phyloP scores from a whole-genome alignment of 2,888 invertebrate genomes.

The Eilema griseolum region DNA sequence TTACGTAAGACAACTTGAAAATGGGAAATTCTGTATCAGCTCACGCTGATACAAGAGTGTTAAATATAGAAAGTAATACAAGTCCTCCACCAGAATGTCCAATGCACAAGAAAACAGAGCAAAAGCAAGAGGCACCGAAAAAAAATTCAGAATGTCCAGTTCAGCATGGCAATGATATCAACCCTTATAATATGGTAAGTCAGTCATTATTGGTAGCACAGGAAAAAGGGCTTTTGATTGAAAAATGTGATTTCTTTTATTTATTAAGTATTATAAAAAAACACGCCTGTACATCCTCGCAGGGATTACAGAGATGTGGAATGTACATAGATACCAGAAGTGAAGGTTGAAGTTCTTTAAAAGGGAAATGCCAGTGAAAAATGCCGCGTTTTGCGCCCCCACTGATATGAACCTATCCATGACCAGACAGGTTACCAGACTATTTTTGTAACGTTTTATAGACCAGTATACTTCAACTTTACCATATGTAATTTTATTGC shows the following conservation, averaged over 20 bases:
- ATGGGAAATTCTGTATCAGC: constrained; percentile 82
- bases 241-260: neutral
- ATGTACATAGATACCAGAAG: too few species aligned
- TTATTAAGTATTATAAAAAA: too few species aligned
- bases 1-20: constrained; percentile 77
- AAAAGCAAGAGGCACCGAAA: constrained; percentile 48
- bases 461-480: too few species aligned
- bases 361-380: too few species aligned
- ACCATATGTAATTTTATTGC: too few species aligned
- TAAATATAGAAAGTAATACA: constrained; percentile 50
- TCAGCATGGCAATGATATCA: constrained; percentile 89
- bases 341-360: too few species aligned
- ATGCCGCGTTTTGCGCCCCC: too few species aligned
- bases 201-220: neutral
- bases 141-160: constrained; percentile 91
- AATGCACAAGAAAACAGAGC: constrained; percentile 89
- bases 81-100: constrained; percentile 94
- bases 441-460: too few species aligned
- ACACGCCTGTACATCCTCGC: too few species aligned
- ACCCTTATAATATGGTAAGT: constrained; percentile 91
- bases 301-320: too few species aligned
- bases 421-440: too few species aligned
- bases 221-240: neutral
- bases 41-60: constrained; percentile 61
- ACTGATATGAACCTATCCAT: too few species aligned